Evolutionary conservation across 2,797 vertebrate genomes (phyloP), one percentile per base, ranked within the genome.

Genomic region (Astyanax mexicanus): DNA sequence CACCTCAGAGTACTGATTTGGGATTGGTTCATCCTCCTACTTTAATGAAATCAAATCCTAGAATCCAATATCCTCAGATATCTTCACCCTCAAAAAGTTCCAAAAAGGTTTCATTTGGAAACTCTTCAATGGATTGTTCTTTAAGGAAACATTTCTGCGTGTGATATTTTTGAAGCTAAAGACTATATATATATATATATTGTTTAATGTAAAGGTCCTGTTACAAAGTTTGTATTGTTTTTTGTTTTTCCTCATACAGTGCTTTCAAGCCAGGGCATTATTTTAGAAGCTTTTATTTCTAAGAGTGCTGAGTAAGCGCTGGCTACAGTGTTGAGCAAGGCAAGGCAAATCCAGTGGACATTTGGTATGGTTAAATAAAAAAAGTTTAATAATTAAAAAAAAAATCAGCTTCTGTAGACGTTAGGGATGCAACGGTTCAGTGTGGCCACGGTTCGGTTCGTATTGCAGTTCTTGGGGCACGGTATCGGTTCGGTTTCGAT

Each of bases 11-110:
- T 10, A n/a, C 47, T 44, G 15, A 52, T 29, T 65, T n/a, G n/a
- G 6, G 49, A 19, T 54, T 44, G 65, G 25, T 45, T 57, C 19
- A 25, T 70, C 27, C 17, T 2, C 29, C 23, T 29, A 3, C 3
- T 12, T 68, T 2, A 61, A 19, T 57, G 25, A 62, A 44, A 42
- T 42, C 19, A 47, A 21, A 42, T 69, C 67, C 35, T 69, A n/a
- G 67, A 23, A n/a, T n/a, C 25, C 23, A 57, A 19, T 54, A 40
- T 13, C 35, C 23, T 11, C 69, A 44, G 6, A 69, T 21, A 6
- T 21, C 23, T n/a, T 13, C 1, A 55, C 52, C 8, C 25, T 55
- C 27, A 29, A 55, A 55, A 55, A 55, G 25, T 51, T 23, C 51
- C 51, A 3, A 19, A 7, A 19, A 21, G 21, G n/a, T 19, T 19